Base-by-base conservation (phyloP, 1,140 invertebrate species). In the Drosophila parvula region DNA sequence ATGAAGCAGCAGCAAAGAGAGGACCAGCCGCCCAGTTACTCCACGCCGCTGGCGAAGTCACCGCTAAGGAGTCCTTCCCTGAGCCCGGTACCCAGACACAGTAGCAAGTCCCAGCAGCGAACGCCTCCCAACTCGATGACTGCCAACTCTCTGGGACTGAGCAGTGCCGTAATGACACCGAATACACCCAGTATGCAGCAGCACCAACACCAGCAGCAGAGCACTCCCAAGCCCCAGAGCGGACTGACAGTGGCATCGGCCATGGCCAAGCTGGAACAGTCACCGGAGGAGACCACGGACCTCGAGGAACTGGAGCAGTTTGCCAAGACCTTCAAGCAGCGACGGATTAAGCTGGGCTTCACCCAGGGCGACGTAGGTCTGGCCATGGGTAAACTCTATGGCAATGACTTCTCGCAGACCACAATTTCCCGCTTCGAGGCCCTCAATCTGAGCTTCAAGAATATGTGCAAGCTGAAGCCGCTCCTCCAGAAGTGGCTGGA, bases 381-480 rank as follows among this genome's bases (percentile, higher is more conserved):
- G 41, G 98, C 98, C 40, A 98, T 99, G 97, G 98, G 98, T 44
- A 99, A 99, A 92, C 94, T 99, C 1, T 99, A 99, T 91, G 98
- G 98, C 45, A 99, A 99, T 92, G 98, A 99, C 92, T 99, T 99
- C 93, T 99, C 98, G 11, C 98, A 99, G 93, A 99, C 98, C 27
- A 99, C 98, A 38, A 99, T 99, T 77, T 99, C 98, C 28, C 94
- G 98, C 92, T 99, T 99, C 92, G 98, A 99, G 93, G 98, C 98
- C 1, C 94, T 99, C 30, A 99, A 99, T 92, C 94, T 99, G 27
- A 99, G 98, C 76, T 99, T 99, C 93, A 99, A 99, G 93, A 99
- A 99, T 91, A 99, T 99, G 98, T 99, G 98, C 94, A 99, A 99
- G 93, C 93, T 99, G 83, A 99, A 99, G 92, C 98, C 98, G 1